Base-by-base conservation (phyloP, 2,888 invertebrate species). In the Melolontha melolontha region DNA sequence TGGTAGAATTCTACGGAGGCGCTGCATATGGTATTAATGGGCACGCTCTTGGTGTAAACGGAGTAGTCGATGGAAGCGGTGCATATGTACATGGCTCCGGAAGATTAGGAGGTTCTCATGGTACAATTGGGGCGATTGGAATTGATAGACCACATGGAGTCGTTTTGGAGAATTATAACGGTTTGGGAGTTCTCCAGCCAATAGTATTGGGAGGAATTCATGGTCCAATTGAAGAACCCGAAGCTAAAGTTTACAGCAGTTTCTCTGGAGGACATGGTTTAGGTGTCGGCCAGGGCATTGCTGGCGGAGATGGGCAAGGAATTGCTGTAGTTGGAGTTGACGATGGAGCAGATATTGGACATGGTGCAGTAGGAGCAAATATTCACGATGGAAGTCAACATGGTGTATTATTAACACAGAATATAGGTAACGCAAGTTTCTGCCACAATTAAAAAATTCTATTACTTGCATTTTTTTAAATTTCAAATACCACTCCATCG, bases 101-200 rank as follows among this genome's bases (percentile, higher is more conserved):
- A 34, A 6, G 6, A 8, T 34, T 34, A 10, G 34, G 7, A 34
- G 10, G 7, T 5, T 10, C 29, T 1, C 22, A 57, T n/a, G 55
- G 39, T 14, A 27, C 44, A 12, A 11, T 44, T 16, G 55, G 55
- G 11, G 40, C 10, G 10, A 41, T 12, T 14, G 44, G 52, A 12
- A 10, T 49, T 34, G n/a, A 11, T n/a, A 14, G 14, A 11, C 5
- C 14, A 40, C 10, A 63, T 39, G 49, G 44, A 16, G 54, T 73
- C 11, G 54, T 71, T 44, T 71, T 81, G 10, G 77, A 80, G 14
- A 75, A 75, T 40, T 83, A 82, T 69, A 74, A 81, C 64, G 83
- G 83, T 41, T 75, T 83, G 11, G 82, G 82, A 22, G 63, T 73
- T 5, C 72, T 83, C 4, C 77, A 77, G 6, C 66, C 74, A 7